phyloP scores from a whole-genome alignment of 2,888 invertebrate genomes.

The Apamea monoglypha region DNA sequence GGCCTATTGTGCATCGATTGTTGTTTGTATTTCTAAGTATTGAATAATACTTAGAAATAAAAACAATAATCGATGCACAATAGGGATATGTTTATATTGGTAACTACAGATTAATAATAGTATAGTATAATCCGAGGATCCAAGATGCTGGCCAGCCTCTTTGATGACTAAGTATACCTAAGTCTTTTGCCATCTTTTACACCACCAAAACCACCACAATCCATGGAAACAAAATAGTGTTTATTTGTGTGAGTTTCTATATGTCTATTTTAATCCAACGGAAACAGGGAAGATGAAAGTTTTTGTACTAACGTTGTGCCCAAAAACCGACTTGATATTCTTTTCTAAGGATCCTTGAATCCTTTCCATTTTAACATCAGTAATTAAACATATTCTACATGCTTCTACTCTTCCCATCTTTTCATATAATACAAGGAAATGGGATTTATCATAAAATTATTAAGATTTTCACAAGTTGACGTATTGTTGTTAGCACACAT shows the following conservation, averaged over 20 bases:
- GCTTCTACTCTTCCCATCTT: slow-evolving; percentile 48
- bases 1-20: no score
- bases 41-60: no score
- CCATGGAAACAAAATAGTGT: no score
- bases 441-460: background rate
- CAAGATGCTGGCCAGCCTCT: no score
- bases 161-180: background rate
- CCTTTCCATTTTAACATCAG: slow-evolving; percentile 41
- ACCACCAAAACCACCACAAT: no score
- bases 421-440: background rate
- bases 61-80: background rate
- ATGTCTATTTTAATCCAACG: background rate
- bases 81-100: no score
- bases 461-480: background rate
- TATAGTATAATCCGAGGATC: background rate
- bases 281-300: background rate
- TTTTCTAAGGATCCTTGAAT: slow-evolving; percentile 41
- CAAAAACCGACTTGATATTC: slow-evolving; percentile 42
- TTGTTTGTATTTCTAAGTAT: no score
- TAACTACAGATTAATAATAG: background rate
- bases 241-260: no score
- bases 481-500: no score
- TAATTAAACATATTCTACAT: slow-evolving; percentile 45
- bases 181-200: background rate
- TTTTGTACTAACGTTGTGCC: slow-evolving; percentile 37